These are phyloP conservation scores for Mastomys coucha DNA, from an alignment of 2,113 vertebrate genomes.

Conservation along the genomic window DNA sequence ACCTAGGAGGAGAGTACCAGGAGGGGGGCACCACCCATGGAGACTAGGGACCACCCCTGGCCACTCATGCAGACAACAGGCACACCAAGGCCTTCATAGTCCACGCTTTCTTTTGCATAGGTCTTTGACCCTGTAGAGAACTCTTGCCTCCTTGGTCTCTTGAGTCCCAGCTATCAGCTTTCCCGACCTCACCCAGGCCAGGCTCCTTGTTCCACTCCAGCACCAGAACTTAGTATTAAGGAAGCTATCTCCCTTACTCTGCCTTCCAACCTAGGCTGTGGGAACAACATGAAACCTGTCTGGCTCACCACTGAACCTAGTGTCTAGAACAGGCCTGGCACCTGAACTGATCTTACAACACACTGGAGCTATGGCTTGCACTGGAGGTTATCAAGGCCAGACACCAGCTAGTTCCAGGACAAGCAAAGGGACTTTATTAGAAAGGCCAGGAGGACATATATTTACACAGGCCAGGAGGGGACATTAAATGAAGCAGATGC, in stretches of 20 bases:
- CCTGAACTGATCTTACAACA: neutral
- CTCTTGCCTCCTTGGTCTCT: neutral
- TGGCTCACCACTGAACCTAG: neutral
- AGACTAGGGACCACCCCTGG: neutral
- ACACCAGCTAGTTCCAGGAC: neutral
- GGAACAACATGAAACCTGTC: neutral
- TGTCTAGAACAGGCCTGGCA: neutral
- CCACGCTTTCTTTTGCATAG: neutral
- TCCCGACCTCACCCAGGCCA: neutral
- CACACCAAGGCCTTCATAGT: neutral
- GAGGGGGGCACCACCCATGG: neutral
- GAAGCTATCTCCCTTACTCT: neutral
- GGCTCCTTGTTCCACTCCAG: neutral
- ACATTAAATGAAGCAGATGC: slow-evolving; percentile 44
- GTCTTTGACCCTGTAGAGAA: neutral
- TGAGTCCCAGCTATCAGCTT: neutral
- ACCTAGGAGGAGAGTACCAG: neutral
- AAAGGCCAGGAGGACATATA: slow-evolving; percentile 78
- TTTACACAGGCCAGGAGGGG: slow-evolving; percentile 84
- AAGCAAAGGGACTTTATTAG: slow-evolving; percentile 82
- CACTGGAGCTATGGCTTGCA: neutral
- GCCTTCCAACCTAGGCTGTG: neutral
- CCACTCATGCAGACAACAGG: neutral
- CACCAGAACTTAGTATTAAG: neutral
- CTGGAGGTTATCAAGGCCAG: neutral